Conservation (phyloP, 2,113 vertebrate species). For the Barnardius zonarius region DNA sequence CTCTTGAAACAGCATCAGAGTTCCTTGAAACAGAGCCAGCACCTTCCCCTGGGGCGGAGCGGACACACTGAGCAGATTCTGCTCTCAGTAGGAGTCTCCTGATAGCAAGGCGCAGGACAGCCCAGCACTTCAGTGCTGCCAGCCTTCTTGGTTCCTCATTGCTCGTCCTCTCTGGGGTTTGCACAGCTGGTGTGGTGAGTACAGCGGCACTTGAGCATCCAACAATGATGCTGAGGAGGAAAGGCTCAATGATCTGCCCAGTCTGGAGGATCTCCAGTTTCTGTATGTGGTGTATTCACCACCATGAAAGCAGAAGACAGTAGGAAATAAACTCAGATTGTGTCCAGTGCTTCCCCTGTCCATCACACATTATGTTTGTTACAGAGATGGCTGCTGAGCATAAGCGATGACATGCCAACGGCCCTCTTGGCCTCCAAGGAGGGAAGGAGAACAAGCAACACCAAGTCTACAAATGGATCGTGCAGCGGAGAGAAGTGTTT, state of each 20-base stretch:
- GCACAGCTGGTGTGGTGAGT: background rate
- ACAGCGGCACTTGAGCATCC: background rate
- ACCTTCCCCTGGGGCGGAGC: background rate
- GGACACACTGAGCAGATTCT: background rate
- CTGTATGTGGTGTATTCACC: background rate
- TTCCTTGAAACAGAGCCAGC: constrained; percentile 18
- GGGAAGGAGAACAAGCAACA: background rate
- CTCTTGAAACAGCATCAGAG: constrained; percentile 6
- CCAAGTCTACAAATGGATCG: background rate
- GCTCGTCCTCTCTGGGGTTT: background rate
- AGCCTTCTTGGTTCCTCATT: background rate
- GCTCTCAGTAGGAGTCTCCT: background rate
- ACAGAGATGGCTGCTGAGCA: background rate
- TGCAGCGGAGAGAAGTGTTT: background rate
- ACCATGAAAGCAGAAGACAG: background rate
- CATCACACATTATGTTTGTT: accelerated
- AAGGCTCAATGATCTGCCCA: background rate
- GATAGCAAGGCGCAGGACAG: background rate
- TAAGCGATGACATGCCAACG: accelerated
- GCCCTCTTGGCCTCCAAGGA: background rate
- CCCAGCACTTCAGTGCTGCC: background rate
- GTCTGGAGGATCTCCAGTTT: background rate
- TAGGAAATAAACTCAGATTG: background rate
- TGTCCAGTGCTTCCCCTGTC: accelerated
- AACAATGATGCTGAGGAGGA: background rate